phyloP scores from a whole-genome alignment of 2,888 invertebrate species.

The Machimus rusticus region DNA sequence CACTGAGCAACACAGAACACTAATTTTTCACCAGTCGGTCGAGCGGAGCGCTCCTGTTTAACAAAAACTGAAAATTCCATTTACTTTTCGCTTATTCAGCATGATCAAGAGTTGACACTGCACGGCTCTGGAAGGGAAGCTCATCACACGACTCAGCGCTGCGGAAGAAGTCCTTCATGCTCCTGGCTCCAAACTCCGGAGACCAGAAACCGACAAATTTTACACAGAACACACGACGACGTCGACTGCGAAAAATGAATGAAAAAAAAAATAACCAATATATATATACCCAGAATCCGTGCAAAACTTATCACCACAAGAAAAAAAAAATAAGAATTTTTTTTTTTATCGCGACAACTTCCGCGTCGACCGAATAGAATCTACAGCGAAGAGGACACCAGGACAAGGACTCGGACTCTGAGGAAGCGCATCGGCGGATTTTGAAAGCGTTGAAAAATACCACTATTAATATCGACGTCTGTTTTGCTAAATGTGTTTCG shows the following conservation, averaged over 20 bases:
- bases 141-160: background rate
- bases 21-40: background rate
- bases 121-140: background rate
- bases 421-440: background rate
- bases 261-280: background rate
- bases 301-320: background rate
- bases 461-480: background rate
- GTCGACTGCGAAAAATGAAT: background rate
- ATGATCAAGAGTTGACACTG: slow-evolving; percentile 4
- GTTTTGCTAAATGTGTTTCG: background rate
- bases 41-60: background rate
- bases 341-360: background rate
- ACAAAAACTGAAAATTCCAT: background rate
- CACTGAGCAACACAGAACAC: background rate
- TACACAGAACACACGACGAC: background rate
- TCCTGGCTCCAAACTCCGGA: background rate
- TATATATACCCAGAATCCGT: background rate
- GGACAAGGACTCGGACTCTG: background rate
- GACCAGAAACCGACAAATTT: background rate
- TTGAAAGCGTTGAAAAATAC: background rate
- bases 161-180: background rate
- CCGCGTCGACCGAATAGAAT: background rate
- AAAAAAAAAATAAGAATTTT: background rate
- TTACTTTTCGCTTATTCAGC: slow-evolving; percentile 32
- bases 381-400: background rate